Conservation (phyloP, 2,797 vertebrate species). For the Ceyx erithaca region DNA sequence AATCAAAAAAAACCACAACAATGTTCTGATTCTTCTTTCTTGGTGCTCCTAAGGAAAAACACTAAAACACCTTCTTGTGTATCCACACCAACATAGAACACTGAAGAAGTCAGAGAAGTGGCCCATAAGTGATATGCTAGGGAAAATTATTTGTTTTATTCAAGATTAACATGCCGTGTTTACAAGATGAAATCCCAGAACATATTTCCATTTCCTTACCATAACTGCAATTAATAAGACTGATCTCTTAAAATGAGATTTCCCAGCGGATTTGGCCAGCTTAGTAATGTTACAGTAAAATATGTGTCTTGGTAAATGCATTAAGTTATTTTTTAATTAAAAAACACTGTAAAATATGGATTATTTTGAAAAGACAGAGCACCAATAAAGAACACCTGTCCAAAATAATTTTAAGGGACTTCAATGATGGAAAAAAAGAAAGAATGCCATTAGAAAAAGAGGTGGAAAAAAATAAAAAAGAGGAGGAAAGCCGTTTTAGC, state of each 20-base stretch:
- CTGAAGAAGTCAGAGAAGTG: background rate
- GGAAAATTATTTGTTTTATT: background rate
- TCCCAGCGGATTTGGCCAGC: background rate
- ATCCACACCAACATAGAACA: background rate
- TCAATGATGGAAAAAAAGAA: background rate
- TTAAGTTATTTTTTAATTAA: background rate
- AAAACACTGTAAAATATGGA: background rate
- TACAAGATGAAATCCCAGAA: background rate
- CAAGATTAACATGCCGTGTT: background rate
- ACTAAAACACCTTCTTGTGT: background rate
- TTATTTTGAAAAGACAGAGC: background rate
- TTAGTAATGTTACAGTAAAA: background rate
- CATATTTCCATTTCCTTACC: background rate
- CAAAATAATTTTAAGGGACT: background rate
- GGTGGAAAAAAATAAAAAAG: background rate
- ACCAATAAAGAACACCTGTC: constrained; percentile 12
- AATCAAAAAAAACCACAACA: background rate
- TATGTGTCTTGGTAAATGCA: background rate
- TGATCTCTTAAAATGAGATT: background rate
- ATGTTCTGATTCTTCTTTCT: background rate
- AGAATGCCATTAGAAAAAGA: background rate
- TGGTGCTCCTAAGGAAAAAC: background rate
- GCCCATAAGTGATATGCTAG: background rate
- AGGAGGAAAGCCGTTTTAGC: constrained; percentile 10
- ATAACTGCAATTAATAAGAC: background rate